A percentile compares a stretch with the other conserved stretches of the same genome.
phyloP scores from a whole-genome alignment of 1,140 invertebrate species.

The Microvelia longipes region DNA sequence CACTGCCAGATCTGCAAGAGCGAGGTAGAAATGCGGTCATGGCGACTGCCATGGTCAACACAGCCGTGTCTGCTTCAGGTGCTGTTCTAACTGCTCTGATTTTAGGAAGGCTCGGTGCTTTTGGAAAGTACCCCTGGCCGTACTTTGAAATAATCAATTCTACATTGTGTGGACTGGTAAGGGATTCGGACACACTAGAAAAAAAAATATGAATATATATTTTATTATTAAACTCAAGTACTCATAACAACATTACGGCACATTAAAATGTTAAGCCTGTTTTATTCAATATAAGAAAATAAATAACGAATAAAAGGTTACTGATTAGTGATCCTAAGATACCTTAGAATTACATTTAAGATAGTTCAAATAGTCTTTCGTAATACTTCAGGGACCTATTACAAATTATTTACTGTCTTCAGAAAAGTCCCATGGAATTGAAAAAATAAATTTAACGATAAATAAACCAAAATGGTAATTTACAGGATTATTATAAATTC shows the following conservation, averaged over 20 bases:
- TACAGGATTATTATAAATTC: too few species aligned
- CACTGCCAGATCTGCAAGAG: constrained; percentile 32
- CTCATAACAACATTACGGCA: background rate
- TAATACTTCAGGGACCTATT: too few species aligned
- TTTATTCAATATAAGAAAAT: too few species aligned
- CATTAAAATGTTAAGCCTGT: too few species aligned
- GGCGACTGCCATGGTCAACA: constrained; percentile 35
- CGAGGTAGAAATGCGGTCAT: constrained; percentile 32
- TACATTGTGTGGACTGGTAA: constrained; percentile 37
- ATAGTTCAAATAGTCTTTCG: too few species aligned
- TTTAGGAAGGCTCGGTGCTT: constrained; percentile 23
- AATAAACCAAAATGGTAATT: too few species aligned
- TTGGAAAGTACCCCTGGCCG: constrained; percentile 30
- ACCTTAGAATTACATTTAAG: too few species aligned
- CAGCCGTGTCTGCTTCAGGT: constrained; percentile 34
- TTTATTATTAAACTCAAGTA: background rate
- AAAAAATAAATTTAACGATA: too few species aligned
- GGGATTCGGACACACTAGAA: constrained; percentile 1
- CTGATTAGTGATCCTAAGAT: too few species aligned
- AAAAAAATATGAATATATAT: background rate
- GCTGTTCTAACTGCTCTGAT: constrained; percentile 31
- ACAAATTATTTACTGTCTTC: too few species aligned
- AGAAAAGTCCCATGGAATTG: too few species aligned
- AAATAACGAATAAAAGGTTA: too few species aligned
- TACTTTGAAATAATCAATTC: constrained; percentile 37